These are phyloP conservation scores for Euplexia lucipara DNA, from an alignment of 2,888 invertebrate species.

Conservation along the genomic window DNA sequence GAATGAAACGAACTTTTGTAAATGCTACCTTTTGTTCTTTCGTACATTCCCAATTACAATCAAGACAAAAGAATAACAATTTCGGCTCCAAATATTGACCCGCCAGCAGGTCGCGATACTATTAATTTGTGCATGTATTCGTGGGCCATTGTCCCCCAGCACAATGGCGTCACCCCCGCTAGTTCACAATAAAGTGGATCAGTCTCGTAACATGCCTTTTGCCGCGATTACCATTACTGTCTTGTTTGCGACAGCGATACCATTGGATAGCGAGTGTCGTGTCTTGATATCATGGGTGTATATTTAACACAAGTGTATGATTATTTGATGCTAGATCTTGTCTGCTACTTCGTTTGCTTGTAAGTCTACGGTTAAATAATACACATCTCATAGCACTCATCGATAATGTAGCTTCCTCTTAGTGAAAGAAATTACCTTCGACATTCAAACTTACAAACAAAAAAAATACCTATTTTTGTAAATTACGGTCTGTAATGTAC, in stretches of 20 bases:
- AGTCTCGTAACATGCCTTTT: conserved; percentile 36
- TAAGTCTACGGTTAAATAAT: no score
- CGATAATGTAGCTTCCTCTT: no score
- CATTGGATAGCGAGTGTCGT: background rate
- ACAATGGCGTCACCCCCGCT: conserved; percentile 27
- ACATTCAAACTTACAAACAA: no score
- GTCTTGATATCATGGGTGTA: conserved; percentile 3
- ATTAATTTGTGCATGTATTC: conserved; percentile 21
- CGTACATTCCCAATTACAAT: conserved; percentile 9
- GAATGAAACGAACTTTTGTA: background rate
- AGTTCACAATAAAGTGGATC: conserved; percentile 43
- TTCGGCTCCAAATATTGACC: conserved; percentile 13
- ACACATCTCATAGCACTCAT: no score
- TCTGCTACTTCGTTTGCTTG: conserved; percentile 34
- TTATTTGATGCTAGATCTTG: conserved; percentile 48
- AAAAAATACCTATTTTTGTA: no score
- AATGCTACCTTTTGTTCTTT: conserved; percentile 17
- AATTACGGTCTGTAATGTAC: no score
- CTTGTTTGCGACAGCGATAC: conserved; percentile 17
- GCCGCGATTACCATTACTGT: conserved; percentile 37
- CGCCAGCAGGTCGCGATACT: conserved; percentile 2
- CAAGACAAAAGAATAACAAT: conserved; percentile 30
- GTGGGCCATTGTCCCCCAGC: conserved; percentile 11
- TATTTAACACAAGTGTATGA: conserved; percentile 35
- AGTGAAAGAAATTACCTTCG: no score